Base-by-base conservation (phyloP, 92 coral and sea anemone species). In the Phenganax subtilis region DNA sequence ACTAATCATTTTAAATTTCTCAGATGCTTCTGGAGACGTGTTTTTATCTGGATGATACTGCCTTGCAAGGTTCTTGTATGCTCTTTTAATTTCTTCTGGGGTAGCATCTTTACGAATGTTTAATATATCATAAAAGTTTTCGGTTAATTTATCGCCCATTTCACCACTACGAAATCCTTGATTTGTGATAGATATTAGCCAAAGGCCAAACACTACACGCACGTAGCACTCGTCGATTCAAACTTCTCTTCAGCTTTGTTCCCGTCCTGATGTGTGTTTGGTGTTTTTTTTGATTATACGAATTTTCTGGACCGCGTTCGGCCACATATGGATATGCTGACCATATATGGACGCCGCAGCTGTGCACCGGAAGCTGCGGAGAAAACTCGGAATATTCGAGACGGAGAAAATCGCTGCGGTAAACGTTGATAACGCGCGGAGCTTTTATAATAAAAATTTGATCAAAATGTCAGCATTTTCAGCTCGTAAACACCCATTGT, bases 1-100 rank as follows among this genome's bases (percentile, higher is more conserved):
- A 17, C 62, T 79, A 16, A 79, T 20, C 83, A 16, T 47, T 69
- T 79, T 79, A 53, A 79, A 79, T 52, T 60, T 63, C 74, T 79
- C 83, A 6, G 28, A 59, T 3, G 83, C 83, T 37, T 54, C 83
- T 16, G 73, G 59, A 17, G 58, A 17, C 14, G 14, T 51, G 61
- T 79, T 79, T 20, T 79, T 79, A 57, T 79, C 83, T 3, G 83
- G 83, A 79, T 79, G 83, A 65, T 51, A 79, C 25, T 63, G 83
- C 67, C 51, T 20, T 6, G 83, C 83, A 59, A 63, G 29, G 17
- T 79, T 61, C 14, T 51, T 63, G 74, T 79, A 79, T 1, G 83
- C 83, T 65, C 65, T 63, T 73, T 79, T 79, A 28, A 79, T 79
- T 9, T 79, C 83, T 9, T 79, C 83, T 9, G 62, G 44, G 20